Conservation (phyloP, 2,113 vertebrate genomes). For the Meriones unguiculatus region DNA sequence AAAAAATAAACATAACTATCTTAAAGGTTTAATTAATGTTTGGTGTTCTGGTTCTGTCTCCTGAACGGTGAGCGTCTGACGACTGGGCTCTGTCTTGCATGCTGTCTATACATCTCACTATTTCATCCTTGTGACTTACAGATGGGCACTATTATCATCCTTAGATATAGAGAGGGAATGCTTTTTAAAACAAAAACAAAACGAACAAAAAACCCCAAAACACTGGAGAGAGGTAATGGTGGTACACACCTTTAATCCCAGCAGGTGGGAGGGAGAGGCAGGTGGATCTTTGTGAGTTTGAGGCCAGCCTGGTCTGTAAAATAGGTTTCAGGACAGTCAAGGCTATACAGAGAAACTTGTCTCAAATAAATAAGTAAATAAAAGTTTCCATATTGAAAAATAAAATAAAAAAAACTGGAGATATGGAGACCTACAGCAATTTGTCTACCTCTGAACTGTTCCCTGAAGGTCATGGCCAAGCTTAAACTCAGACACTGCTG, state of each 20-base stretch:
- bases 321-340: no score
- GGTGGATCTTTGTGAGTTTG: no score
- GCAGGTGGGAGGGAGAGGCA: no score
- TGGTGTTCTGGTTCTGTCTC: not conserved
- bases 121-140: not conserved
- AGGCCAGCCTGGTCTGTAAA: no score
- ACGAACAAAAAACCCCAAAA: no score
- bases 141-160: not conserved
- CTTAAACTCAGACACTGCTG: not conserved
- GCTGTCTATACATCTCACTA: not conserved
- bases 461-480: no score
- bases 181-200: not conserved
- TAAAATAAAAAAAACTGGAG: not conserved
- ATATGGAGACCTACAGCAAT: not conserved
- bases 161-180: not conserved
- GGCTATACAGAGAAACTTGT: no score
- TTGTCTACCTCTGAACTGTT: not conserved
- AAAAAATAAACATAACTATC: not conserved
- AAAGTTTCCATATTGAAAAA: not conserved
- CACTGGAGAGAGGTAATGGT: not conserved
- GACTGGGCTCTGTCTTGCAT: not conserved
- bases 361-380: no score
- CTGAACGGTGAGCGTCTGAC: not conserved
- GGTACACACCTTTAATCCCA: no score
- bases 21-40: slow-evolving; percentile 37